A percentile compares a stretch with the other conserved stretches of the same genome.
Evolutionary conservation across 2,113 vertebrate genomes (phyloP).

Genomic region (Gallinago jamesoni): DNA sequence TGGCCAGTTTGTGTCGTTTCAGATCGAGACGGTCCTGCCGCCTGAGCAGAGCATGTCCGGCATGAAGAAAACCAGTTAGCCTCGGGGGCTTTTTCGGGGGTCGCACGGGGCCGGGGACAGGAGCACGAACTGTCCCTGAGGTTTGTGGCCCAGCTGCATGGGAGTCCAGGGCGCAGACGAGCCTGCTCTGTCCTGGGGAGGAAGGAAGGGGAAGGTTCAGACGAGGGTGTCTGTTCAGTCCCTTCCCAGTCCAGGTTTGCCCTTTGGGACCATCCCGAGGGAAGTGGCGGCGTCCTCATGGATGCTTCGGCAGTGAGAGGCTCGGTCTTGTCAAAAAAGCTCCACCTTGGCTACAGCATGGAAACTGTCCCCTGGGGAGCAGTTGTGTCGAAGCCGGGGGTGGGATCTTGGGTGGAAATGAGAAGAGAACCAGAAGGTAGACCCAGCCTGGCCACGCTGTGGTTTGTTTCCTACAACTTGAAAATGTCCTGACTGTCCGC

Average conservation of each 20-base stretch:
- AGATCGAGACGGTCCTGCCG: conserved; percentile 80
- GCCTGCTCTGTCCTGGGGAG: not conserved
- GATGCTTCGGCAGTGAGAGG: not conserved
- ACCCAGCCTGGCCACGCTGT: rapidly evolving
- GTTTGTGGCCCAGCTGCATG: not conserved
- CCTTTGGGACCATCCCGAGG: not conserved
- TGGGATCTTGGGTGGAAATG: not conserved
- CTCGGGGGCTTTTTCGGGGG: not conserved
- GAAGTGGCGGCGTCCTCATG: not conserved
- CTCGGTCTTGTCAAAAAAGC: not conserved
- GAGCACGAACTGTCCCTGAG: not conserved
- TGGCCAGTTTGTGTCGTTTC: conserved; percentile 81
- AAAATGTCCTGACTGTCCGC: not conserved
- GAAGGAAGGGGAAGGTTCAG: not conserved
- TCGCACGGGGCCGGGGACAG: not conserved
- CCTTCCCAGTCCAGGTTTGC: not conserved
- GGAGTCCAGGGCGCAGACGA: not conserved
- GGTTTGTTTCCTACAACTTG: not conserved
- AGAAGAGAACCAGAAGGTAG: not conserved
- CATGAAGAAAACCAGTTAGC: conserved; percentile 67
- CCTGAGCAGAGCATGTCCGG: conserved; percentile 65
- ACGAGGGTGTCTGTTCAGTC: not conserved
- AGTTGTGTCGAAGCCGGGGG: not conserved
- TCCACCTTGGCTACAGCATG: not conserved
- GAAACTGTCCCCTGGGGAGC: not conserved